Evolutionary conservation across 2,113 vertebrate species (phyloP), one percentile per base, ranked within the genome.

Genomic region (Tylochromis polylepis): DNA sequence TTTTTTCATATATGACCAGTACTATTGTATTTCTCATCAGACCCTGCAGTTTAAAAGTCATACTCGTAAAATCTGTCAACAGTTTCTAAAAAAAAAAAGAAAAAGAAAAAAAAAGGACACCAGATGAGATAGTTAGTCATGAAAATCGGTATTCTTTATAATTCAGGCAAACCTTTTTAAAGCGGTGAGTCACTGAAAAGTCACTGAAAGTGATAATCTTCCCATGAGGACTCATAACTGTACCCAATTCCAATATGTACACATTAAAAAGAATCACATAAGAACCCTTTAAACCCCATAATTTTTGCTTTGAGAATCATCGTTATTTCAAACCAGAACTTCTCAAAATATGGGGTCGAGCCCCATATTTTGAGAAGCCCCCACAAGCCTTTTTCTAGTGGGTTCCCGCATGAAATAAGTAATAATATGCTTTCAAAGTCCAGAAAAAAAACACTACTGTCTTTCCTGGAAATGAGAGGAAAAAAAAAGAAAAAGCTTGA

Each of bases 381-480:
- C 81, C 90, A 81, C 59, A 90, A 46, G 83, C 20, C 57, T 90
- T 60, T 92, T 90, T 91, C 85, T 86, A 90, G 90, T 86, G 83
- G 92, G 46, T 87, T 83, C 84, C 88, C 81, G 22, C 89, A 91
- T 91, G 56, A 94, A 92, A 90, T 89, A 83, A 86, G 84, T 91
- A 92, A 91, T 91, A 86, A 91, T 88, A 92, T 82, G 86, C 84
- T 92, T 89, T 88, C 84, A 82, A 34, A 29, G 88, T 79, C 11
- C 7, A 82, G 65, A 88, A 84, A 85, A 91, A 91, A 79, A 18
- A 27, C 88, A 86, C 65, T 85, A 88, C 57, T 92, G 79, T 88
- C 83, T 79, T 93, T 93, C 88, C 89, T 91, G 90, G 88, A 92
- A 93, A 29, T 81, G 53, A 51, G 6, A 7, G 5, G 9, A 24